These are phyloP conservation scores for Antrozous pallidus DNA, from an alignment of 2,797 vertebrate genomes.

Conservation along the genomic window DNA sequence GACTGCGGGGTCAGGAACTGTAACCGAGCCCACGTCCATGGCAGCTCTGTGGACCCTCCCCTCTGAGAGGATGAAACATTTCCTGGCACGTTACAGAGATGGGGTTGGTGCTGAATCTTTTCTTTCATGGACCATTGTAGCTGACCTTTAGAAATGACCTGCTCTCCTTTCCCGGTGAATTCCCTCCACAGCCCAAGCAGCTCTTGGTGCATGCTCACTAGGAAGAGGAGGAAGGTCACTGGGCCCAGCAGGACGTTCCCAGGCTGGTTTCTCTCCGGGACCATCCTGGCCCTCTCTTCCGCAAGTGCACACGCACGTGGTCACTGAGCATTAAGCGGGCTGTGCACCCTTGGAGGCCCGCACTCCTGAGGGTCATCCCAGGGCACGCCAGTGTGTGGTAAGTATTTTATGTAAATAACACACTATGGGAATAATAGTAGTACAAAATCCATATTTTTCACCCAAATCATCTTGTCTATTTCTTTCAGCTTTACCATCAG, in stretches of 20 bases:
- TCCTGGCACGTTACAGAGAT: no score
- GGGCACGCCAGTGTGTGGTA: rapidly evolving
- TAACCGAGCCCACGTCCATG: rapidly evolving
- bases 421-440: rapidly evolving
- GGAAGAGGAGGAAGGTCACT: rapidly evolving
- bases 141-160: not conserved
- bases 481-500: not conserved
- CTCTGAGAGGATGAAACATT: not conserved
- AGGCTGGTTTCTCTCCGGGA: not conserved
- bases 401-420: not conserved
- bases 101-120: not conserved
- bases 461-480: not conserved
- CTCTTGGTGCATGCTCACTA: rapidly evolving
- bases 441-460: not conserved
- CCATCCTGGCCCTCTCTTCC: not conserved
- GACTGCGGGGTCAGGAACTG: rapidly evolving
- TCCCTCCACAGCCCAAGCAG: not conserved
- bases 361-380: rapidly evolving
- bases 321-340: rapidly evolving
- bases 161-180: not conserved
- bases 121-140: not conserved
- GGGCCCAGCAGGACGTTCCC: not conserved
- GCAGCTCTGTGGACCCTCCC: no score
- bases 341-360: rapidly evolving
- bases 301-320: rapidly evolving